Percentiles rank a stretch among this genome's conserved stretches.
Conservation (phyloP, 2,888 invertebrate genomes). For the Caenorhabditis virilis region DNA sequence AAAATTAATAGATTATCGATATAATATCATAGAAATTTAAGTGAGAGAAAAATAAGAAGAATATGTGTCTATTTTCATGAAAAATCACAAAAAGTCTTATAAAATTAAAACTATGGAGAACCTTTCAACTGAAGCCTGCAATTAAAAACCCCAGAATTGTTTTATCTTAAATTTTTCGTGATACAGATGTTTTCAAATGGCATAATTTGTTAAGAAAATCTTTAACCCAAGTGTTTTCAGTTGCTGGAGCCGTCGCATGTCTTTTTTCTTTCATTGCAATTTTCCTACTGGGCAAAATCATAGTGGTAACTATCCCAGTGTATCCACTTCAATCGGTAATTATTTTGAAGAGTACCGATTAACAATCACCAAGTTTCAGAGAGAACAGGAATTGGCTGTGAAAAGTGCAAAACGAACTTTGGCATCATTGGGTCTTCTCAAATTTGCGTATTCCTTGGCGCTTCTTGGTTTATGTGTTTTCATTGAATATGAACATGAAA, state of each 20-base stretch:
- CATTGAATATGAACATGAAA: conserved; percentile 65
- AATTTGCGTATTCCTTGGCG: conserved; percentile 59
- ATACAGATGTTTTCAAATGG: no score
- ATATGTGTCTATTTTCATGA: neutral
- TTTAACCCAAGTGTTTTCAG: no score
- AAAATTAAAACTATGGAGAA: no score
- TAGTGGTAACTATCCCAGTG: conserved; percentile 53
- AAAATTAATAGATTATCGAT: no score
- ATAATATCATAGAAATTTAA: no score
- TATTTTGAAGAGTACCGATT: conserved; percentile 1
- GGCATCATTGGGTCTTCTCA: conserved; percentile 56
- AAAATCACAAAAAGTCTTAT: no score
- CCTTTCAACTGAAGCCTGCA: no score
- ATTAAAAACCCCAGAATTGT: no score
- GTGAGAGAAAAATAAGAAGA: no score
- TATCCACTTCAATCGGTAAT: conserved; percentile 55
- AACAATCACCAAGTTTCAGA: conserved; percentile 43
- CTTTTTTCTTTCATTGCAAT: conserved; percentile 57
- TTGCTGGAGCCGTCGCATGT: conserved; percentile 54
- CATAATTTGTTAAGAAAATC: no score
- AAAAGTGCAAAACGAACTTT: conserved; percentile 46
- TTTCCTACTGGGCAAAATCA: conserved; percentile 59
- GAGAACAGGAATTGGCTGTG: conserved; percentile 58
- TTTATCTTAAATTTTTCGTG: no score
- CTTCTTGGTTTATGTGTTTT: conserved; percentile 64